Conservation (phyloP, 1,140 invertebrate genomes). For the Watersipora subatra region DNA sequence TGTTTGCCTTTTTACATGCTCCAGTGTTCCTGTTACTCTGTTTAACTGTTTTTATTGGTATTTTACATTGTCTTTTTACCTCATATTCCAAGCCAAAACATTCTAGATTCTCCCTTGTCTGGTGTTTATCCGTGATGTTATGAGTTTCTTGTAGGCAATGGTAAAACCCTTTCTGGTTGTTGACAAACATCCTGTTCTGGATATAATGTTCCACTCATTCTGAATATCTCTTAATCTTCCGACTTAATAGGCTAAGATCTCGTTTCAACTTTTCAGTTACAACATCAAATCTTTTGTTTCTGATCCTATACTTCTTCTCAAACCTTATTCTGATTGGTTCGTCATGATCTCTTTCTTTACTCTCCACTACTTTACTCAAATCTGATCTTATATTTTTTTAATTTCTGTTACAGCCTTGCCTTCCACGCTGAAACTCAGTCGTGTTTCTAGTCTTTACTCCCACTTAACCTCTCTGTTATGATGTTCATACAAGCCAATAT, state of each 20-base stretch:
- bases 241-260: too few relatives aligned
- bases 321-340: neutral
- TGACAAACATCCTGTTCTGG: too few relatives aligned
- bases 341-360: too few relatives aligned
- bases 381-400: neutral
- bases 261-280: too few relatives aligned
- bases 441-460: neutral
- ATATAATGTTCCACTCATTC: too few relatives aligned
- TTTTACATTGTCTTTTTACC: neutral
- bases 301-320: neutral
- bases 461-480: too few relatives aligned
- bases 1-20: neutral
- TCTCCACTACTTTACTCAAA: neutral
- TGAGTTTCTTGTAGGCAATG: too few relatives aligned
- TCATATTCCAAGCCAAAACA: neutral
- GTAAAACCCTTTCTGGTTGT: too few relatives aligned
- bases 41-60: neutral
- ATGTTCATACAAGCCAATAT: neutral
- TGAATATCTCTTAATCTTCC: too few relatives aligned
- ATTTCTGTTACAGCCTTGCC: neutral
- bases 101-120: too few relatives aligned
- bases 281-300: too few relatives aligned
- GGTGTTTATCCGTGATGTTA: too few relatives aligned
- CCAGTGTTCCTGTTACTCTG: neutral
- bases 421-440: neutral